Base-by-base conservation (phyloP, 2,888 invertebrate species). In the Stegana nigrithorax region DNA sequence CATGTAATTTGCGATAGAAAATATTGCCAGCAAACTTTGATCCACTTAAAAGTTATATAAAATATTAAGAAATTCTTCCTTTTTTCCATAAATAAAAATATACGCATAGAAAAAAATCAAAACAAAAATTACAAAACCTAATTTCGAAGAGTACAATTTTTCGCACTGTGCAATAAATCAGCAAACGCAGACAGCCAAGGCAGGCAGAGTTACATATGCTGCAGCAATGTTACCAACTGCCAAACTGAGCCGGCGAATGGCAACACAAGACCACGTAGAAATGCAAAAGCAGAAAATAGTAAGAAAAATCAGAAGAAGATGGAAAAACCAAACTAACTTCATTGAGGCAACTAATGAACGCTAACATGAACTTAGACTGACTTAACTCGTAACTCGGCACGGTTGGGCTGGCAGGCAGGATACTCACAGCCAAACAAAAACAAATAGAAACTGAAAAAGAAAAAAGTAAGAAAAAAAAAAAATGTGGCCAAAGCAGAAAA, bases 321-420 rank as follows among this genome's bases (percentile, higher is more conserved):
- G 19, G 26, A 29, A 44, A 25, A 26, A 19, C 10, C 23, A 39
- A 39, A 36, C 39, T 6, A 39, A 42, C 50, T 51, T 25, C 50
- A 59, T 42, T 14, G 55, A 32, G 39, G 57, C 61, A 65, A 39
- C 71, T 73, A 73, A 73, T 73, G 71, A 73, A 72, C 69, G 39
- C 27, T 39, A 21, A 50, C 67, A 29, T 47, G 44, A 57, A 51
- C 51, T 47, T 29, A 19, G 36, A n/a, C n/a, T n/a, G n/a, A n/a
- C n/a, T n/a, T n/a, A n/a, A n/a, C n/a, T n/a, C n/a, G n/a, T n/a
- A n/a, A n/a, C n/a, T n/a, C n/a, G n/a, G n/a, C n/a, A n/a, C n/a
- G n/a, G n/a, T n/a, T n/a, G n/a, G n/a, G n/a, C 14, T 39, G 39
- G 27, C 65, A 59, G 57, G 64, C 59, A 69, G 75, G 72, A 75